A percentile compares a stretch with the other conserved stretches of the same genome.
Evolutionary conservation across 1,140 invertebrate genomes (phyloP).

Genomic region (Cephus cinctus): DNA sequence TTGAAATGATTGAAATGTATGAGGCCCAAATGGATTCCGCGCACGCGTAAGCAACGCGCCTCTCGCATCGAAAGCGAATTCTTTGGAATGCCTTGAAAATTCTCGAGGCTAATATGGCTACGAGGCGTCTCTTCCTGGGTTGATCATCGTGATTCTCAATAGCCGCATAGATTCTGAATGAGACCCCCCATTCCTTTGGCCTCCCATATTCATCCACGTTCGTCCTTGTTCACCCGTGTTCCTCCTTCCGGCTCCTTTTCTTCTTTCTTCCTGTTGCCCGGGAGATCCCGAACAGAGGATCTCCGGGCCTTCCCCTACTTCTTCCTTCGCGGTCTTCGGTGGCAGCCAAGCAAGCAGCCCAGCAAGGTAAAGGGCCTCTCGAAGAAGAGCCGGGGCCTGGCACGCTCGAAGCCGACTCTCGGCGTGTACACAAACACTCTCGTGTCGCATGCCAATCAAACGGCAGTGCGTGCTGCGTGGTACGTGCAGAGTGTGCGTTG

Average conservation of each 20-base stretch:
- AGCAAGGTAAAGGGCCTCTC: constrained; percentile 17
- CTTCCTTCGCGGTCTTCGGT: constrained; percentile 12
- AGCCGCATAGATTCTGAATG: too few relatives aligned
- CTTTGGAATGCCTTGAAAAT: constrained; percentile 4
- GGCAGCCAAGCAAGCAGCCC: constrained; percentile 23
- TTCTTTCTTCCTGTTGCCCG: neutral
- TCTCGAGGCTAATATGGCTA: too few relatives aligned
- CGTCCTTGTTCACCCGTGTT: too few relatives aligned
- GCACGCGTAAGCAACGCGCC: constrained; percentile 15
- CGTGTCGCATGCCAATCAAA: constrained; percentile 51
- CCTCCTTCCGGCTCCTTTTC: neutral
- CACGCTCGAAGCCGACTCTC: too few relatives aligned
- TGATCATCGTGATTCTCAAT: too few relatives aligned
- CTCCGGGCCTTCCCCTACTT: constrained; percentile 7
- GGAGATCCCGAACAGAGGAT: too few relatives aligned
- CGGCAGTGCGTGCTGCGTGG: constrained; percentile 10
- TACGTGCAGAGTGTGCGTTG: constrained; percentile 22
- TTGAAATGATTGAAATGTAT: constrained; percentile 15
- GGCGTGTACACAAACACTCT: constrained; percentile 44
- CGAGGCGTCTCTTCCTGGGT: too few relatives aligned
- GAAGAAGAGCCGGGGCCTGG: too few relatives aligned
- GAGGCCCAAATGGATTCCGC: constrained; percentile 15
- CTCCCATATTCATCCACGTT: too few relatives aligned
- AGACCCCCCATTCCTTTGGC: too few relatives aligned
- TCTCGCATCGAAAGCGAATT: constrained; percentile 11